A percentile compares a stretch with the other conserved stretches of the same genome.
These are phyloP conservation scores for Notiomystis cincta DNA, from an alignment of 2,113 vertebrate genomes.

Conservation along the genomic window DNA sequence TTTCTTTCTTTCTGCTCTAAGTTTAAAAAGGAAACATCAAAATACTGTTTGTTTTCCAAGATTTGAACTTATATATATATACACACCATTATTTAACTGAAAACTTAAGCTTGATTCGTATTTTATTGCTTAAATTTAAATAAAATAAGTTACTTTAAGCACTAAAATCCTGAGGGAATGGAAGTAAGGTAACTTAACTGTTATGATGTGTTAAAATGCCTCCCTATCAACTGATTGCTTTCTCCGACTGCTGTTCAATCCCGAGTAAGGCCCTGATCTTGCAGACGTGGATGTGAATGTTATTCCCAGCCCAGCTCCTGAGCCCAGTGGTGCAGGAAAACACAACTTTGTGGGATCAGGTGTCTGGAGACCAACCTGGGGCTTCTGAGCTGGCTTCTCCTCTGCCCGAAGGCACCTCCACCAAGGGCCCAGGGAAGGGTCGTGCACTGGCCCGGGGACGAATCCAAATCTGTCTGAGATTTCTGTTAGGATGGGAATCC, in stretches of 20 bases:
- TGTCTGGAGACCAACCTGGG: not conserved
- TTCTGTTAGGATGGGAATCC: not conserved
- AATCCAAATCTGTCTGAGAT: not conserved
- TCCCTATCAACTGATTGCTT: not conserved
- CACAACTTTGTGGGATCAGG: not conserved
- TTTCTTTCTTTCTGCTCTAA: conserved; percentile 43
- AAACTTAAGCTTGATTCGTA: conserved; percentile 66
- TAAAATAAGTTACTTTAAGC: conserved; percentile 74
- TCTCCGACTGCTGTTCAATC: not conserved
- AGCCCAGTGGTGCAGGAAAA: not conserved
- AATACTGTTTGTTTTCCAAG: conserved; percentile 55
- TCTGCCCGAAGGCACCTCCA: not conserved
- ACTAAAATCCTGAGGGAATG: conserved; percentile 74
- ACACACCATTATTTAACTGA: conserved; percentile 57
- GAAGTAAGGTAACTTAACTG: conserved; percentile 63
- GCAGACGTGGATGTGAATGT: not conserved
- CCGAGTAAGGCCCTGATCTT: not conserved
- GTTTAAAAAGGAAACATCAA: conserved; percentile 57
- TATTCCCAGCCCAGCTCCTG: not conserved
- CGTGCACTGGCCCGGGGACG: not conserved
- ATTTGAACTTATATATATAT: conserved; percentile 57
- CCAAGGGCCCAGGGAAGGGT: not conserved
- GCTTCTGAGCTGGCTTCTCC: not conserved
- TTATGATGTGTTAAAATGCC: conserved; percentile 33
- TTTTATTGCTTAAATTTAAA: conserved; percentile 82